Evolutionary conservation across 1,140 invertebrate species (phyloP), one percentile per base, ranked within the genome.

Genomic region (Cyclina sinensis): DNA sequence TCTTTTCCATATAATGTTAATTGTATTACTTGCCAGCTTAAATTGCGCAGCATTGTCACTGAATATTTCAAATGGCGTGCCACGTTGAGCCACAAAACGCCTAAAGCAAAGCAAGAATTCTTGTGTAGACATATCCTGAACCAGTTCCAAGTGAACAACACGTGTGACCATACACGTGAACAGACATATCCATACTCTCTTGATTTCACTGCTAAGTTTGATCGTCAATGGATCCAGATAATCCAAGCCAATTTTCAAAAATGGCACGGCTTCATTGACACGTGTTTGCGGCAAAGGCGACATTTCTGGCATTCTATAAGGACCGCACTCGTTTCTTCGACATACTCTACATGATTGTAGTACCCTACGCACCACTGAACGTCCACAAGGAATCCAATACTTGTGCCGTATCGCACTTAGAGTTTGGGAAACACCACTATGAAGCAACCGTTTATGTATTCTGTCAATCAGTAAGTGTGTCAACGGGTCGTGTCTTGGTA

Each of bases 51-150:
- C 79, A 43, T 82, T 82, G 24, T 82, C 79, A 12, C 14, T 32
- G 7, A 82, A 65, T 2, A 82, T 39, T 14, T 70, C 65, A 14
- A 35, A 11, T 30, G 65, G 79, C 35, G 7, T 32, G 62, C 79
- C 54, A 32, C 57, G 16, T 12, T 51, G 24, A 30, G 79, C 3
- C 57, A 59, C 21, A 43, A 82, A 82, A 11, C 79, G 12, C 37
- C 57, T 59, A 0, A 82, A 65, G 39, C 51, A 57, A 5, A 54
- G 32, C 1, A 82, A n/a, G 32, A 82, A 82, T 24, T 30, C 18
- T 32, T 37, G 9, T 37, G 79, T 32, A 7, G 79, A 82, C 79
- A 82, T 32, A 32, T 82, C 79, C 37, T 65, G 59, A 16, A 82
- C 37, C 18, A 73, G 30, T 35, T 80, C 78, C 11, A 80, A 14